Evolutionary conservation across 2,888 invertebrate genomes (phyloP).

Genomic region (Choristoneura rosaceana): DNA sequence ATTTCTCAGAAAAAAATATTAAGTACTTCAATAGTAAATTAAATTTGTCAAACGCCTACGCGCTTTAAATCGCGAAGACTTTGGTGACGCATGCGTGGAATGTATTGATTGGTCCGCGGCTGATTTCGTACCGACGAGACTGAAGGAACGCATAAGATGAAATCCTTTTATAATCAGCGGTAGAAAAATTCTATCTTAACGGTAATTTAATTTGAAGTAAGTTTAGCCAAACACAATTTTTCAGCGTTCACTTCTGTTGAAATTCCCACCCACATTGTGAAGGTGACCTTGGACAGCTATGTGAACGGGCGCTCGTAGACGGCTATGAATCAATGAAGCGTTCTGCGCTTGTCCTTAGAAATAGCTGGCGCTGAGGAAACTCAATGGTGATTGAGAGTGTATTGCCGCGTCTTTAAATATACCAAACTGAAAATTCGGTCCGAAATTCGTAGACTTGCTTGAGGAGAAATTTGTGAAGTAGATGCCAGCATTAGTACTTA

Average conservation of each 20-base stretch:
- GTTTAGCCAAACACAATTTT: not conserved
- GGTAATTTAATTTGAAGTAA: not conserved
- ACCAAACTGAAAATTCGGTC: not conserved
- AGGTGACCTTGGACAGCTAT: conserved; percentile 45
- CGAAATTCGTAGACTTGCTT: not conserved
- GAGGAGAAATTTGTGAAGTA: not conserved
- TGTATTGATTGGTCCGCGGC: conserved; percentile 75
- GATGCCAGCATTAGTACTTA: not conserved
- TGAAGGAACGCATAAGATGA: conserved; percentile 40
- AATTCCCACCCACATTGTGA: conserved; percentile 34
- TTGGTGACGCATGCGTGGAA: conserved; percentile 79
- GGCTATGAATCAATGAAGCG: conserved; percentile 48
- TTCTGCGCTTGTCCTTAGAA: conserved; percentile 12
- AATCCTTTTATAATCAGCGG: conserved; percentile 20
- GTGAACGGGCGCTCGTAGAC: conserved; percentile 33
- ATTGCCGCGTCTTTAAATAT: not conserved
- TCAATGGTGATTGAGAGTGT: not conserved
- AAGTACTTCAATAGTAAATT: conserved; percentile 16
- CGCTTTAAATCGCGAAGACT: conserved; percentile 42
- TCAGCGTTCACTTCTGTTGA: conserved; percentile 3
- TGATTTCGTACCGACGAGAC: conserved; percentile 62
- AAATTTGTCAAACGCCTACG: conserved; percentile 57
- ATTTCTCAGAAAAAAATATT: conserved; percentile 32
- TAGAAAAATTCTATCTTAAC: not conserved
- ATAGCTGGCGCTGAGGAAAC: not conserved